These are phyloP conservation scores for Heliocidaris erythrogramma DNA, from an alignment of 35 echinoderm and acorn worm species.

Conservation along the genomic window DNA sequence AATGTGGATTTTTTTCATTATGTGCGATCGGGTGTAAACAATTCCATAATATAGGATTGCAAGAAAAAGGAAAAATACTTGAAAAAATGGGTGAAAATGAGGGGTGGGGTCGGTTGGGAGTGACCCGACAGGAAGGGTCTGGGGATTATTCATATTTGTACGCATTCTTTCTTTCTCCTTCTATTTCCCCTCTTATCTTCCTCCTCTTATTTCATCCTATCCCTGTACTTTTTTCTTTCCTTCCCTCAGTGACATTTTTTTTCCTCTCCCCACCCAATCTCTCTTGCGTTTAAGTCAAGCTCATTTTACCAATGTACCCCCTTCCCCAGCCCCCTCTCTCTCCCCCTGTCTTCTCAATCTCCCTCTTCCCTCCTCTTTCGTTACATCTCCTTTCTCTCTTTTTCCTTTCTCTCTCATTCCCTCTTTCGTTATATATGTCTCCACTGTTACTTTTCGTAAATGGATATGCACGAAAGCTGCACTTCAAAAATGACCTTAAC, in stretches of 20 bases:
- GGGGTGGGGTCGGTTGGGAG: no score
- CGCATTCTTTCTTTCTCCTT: background rate
- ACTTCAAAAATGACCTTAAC: no score
- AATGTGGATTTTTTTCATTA: no score
- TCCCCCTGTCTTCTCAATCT: background rate
- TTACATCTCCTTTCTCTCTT: background rate
- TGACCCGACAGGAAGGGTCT: no score
- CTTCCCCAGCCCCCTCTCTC: background rate
- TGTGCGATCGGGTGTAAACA: no score
- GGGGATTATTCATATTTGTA: background rate
- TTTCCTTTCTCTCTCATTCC: background rate
- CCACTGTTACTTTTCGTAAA: no score
- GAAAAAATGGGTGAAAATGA: no score
- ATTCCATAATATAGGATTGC: no score
- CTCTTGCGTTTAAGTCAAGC: no score
- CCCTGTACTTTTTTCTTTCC: background rate
- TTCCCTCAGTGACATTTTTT: background rate
- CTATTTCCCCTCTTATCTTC: background rate
- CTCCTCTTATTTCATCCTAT: background rate
- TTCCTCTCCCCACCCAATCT: background rate
- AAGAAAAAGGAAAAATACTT: no score
- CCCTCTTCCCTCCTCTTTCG: background rate
- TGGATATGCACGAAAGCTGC: no score
- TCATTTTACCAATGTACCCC: no score
- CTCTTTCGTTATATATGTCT: background rate